Evolutionary conservation across 92 coral and sea anemone species (phyloP), one percentile per base, ranked within the genome.

Genomic region (Metridium senile): DNA sequence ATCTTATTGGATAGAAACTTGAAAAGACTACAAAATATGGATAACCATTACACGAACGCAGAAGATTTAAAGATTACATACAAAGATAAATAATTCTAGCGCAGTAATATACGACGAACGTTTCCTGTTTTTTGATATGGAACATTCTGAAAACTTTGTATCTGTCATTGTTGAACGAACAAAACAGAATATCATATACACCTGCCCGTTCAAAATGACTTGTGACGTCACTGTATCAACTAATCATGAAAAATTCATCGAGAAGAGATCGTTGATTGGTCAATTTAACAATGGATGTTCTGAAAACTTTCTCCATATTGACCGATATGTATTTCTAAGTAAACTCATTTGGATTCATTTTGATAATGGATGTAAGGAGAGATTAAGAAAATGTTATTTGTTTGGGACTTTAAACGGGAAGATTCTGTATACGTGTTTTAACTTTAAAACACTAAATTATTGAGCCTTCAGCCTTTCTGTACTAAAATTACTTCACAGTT

Each of bases 271-370:
- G 19, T 53, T 62, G 47, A 73, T 73, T 73, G 78, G 78, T 39
- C 19, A 25, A 7, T 58, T 33, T 26, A 1, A 57, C 78, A 57
- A 73, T 33, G 57, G 33, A 57, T 19, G 57, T 22, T 34, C 31
- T 33, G 54, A 32, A n/a, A 57, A 57, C 68, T 58, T 58, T 34
- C 46, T 63, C n/a, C 26, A 20, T 73, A 34, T 73, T 73, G 66
- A 73, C 78, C 56, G 25, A 73, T 57, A 73, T 56, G 54, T 27
- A 32, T 73, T 21, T 13, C 78, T 73, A 58, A 73, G 78, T 58
- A 73, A 73, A 73, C n/a, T n/a, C n/a, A n/a, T n/a, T n/a, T n/a
- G 31, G 31, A 54, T 28, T 53, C 33, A 19, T 25, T 28, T 1
- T 33, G 43, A 29, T 51, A 71, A 51, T 33, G 64, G 39, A n/a